A percentile compares a stretch with the other conserved stretches of the same genome.
Conservation (phyloP, 2,113 vertebrate species). For the Anoura caudifer region DNA sequence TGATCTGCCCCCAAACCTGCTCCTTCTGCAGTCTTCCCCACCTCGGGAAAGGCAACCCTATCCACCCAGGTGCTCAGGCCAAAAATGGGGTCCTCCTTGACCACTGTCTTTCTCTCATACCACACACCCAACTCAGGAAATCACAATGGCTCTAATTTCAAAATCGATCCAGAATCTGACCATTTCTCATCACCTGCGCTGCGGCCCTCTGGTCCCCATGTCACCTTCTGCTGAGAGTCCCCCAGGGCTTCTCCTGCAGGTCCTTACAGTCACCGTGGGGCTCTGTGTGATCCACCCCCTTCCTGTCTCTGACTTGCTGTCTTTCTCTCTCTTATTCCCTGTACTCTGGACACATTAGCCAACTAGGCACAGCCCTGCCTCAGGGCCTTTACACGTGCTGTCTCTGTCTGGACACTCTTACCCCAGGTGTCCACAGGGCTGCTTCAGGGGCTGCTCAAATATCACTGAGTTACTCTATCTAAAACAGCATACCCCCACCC, state of each 20-base stretch:
- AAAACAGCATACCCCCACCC: background rate
- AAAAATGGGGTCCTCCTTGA: background rate
- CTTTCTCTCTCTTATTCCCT: background rate
- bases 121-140: background rate
- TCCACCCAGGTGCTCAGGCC: background rate
- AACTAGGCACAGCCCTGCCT: background rate
- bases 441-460: background rate
- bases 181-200: background rate
- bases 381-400: background rate
- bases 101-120: background rate
- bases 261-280: accelerated
- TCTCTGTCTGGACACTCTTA: background rate
- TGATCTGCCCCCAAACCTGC: background rate
- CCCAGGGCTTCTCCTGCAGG: background rate
- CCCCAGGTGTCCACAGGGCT: background rate
- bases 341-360: background rate
- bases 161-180: background rate
- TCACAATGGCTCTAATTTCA: background rate
- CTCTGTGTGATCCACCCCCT: background rate
- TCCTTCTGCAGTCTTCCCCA: background rate
- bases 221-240: background rate
- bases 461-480: background rate
- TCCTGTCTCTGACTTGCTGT: background rate
- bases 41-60: background rate
- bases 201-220: background rate